Evolutionary conservation across 1,140 invertebrate genomes (phyloP), one percentile per base, ranked within the genome.

Genomic region (Chlorops oryzae): DNA sequence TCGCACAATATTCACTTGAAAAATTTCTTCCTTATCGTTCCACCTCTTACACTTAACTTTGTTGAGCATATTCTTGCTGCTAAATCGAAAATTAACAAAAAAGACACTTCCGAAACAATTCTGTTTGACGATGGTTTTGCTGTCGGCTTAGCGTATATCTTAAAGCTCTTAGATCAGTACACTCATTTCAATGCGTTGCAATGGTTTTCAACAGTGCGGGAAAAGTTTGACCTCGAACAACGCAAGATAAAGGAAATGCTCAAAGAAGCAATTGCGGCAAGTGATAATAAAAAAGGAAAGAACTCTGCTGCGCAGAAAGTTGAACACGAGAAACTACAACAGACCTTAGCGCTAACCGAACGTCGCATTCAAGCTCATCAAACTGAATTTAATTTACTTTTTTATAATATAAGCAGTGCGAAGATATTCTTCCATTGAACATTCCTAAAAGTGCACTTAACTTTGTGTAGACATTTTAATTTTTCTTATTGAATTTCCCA

Each of bases 111-210:
- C 13, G 88, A 87, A 21, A 87, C 90, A 48, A 53, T 63, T 2
- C 82, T 90, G 3, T 98, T 99, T 73, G 95, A 99, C 75, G 96
- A 99, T 76, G 96, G 96, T 27, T 98, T 99, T 78, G 88, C 93
- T 21, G 92, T 99, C 81, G 96, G 95, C 13, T 70, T 88, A 3
- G 82, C 85, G 3, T 87, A 86, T 51, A 84, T 87, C 55, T 76
- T 85, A 32, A 82, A 81, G 59, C 69, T 87, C 52, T 67, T 87
- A 10, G 77, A 85, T 68, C 85, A 87, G 70, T 80, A 79, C 59
- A 75, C 79, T 38, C 88, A 92, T 58, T 90, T 98, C 71, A 92
- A 98, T 75, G 85, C 90, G 5, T 76, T 99, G 2, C 90, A 95
- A 70, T 99, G 96, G 96, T 97, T 96, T 67, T 80, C 92, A 49